Evolutionary conservation across 2,797 vertebrate species (phyloP), one percentile per base, ranked within the genome.

Genomic region (Loriculus beryllinus): DNA sequence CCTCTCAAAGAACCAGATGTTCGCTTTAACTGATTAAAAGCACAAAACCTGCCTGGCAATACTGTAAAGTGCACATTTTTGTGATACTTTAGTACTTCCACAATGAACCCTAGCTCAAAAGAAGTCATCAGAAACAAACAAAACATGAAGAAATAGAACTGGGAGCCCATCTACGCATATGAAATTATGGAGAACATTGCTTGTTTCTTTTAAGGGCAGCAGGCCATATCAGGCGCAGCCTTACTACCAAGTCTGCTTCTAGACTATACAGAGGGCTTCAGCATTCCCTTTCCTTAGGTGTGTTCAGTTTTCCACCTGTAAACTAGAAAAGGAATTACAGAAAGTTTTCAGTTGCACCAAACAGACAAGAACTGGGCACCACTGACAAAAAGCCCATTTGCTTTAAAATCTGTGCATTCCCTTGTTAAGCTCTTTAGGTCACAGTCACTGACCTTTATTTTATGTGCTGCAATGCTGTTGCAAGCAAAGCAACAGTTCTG

Each of bases 401-500:
- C 25, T 86, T 91, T 81, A 78, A 91, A 85, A 81, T 54, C 49
- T 3, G 1, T 18, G 5, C 39, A 39, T 64, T 87, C 49, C 49
- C 25, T 48, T 31, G 11, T 69, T 71, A 40, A 92, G 25, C 25
- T 82, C 39, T 37, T 62, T 31, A 69, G 62, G 69, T 88, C 65
- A 78, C 49, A 75, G 52, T 39, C 68, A n/a, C 13, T 72, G 51
- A 90, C 83, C 79, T 90, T 90, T 79, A 90, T 59, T 83, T 86
- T 67, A 64, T 1, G 45, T 47, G 52, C 39, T 75, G 51, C 54
- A 40, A 69, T 48, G 52, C 65, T 75, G n/a, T 31, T 63, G 64
- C 69, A 75, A 93, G 82, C 35, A 86, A 86, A 95, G 57, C 72
- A 91, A 59, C 59, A 86, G 39, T n/a, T 89, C 40, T 26, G 31